Percentiles rank a stretch among this genome's conserved stretches.
Conservation (phyloP, 2,888 invertebrate species). For the Camptogramma bilineatum region DNA sequence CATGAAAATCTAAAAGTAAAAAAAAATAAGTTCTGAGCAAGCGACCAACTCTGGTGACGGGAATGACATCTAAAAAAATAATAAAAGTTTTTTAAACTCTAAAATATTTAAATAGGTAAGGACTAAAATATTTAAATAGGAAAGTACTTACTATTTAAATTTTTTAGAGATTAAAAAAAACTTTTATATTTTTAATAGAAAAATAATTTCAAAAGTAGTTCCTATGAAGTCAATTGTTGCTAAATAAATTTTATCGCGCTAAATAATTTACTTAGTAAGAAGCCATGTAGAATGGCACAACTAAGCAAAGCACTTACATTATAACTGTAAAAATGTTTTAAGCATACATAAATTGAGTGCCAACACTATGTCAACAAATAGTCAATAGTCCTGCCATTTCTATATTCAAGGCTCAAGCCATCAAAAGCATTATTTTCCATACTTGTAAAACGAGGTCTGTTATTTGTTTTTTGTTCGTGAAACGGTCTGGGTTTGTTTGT, state of each 20-base stretch:
- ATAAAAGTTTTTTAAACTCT: no score
- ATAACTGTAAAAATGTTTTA: not conserved
- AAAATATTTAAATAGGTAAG: no score
- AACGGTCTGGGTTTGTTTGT: slow-evolving; percentile 36
- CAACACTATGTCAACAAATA: slow-evolving; percentile 2
- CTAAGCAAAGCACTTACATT: not conserved
- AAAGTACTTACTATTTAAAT: no score
- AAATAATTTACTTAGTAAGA: not conserved
- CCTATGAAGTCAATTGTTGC: not conserved
- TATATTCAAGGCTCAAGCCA: slow-evolving; percentile 12
- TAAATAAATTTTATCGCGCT: not conserved
- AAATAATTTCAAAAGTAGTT: no score
- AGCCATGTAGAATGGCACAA: not conserved
- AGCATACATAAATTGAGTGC: not conserved
- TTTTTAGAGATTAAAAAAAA: no score
- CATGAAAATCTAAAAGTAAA: no score
- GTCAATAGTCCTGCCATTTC: not conserved
- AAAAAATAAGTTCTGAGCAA: no score
- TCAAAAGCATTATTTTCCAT: slow-evolving; percentile 39
- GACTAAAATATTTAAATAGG: no score
- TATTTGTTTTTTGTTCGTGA: slow-evolving; percentile 43
- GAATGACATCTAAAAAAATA: no score
- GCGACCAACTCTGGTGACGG: no score
- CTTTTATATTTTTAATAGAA: no score
- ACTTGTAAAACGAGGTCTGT: slow-evolving; percentile 39